phyloP scores from a whole-genome alignment of 2,888 invertebrate species.

The Ephialtes manifestator region DNA sequence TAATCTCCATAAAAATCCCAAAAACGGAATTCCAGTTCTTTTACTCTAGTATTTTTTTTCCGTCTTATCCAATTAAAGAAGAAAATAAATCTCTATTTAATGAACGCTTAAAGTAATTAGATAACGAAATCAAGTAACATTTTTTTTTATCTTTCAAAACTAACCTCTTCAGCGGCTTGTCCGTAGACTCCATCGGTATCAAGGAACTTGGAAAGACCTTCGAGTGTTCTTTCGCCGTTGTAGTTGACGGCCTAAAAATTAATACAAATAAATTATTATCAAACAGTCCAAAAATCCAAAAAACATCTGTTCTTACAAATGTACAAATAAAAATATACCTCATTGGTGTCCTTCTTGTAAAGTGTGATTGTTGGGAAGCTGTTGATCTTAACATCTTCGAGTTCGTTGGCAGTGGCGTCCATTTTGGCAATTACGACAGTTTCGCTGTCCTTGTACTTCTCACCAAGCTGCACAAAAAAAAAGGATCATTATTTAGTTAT shows the following conservation, averaged over 20 bases:
- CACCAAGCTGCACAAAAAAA: slow-evolving; percentile 90
- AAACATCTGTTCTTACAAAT: slow-evolving; percentile 36
- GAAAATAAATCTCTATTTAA: too few species aligned
- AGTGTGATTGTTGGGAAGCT: slow-evolving; percentile 98
- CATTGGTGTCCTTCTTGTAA: slow-evolving; percentile 97
- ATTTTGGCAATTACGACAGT: slow-evolving; percentile 98
- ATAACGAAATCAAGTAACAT: too few species aligned
- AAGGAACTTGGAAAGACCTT: slow-evolving; percentile 96
- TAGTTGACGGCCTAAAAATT: slow-evolving; percentile 92
- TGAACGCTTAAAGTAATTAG: too few species aligned
- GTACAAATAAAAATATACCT: slow-evolving; percentile 86
- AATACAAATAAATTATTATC: slow-evolving; percentile 29
- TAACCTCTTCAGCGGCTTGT: slow-evolving; percentile 89
- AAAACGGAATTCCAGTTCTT: too few species aligned
- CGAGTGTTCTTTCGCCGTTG: slow-evolving; percentile 97
- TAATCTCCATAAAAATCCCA: too few species aligned
- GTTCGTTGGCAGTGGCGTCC: slow-evolving; percentile 99
- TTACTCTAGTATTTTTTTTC: too few species aligned
- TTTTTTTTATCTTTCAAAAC: slow-evolving; percentile 46
- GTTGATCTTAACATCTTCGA: slow-evolving; percentile 97
- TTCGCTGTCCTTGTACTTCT: slow-evolving; percentile 94
- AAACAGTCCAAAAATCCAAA: slow-evolving; percentile 45
- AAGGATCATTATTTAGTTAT: too few species aligned
- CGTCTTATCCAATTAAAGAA: too few species aligned
- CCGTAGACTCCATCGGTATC: slow-evolving; percentile 95